Conservation (phyloP, 2,113 vertebrate genomes). For the Piprites chloris region DNA sequence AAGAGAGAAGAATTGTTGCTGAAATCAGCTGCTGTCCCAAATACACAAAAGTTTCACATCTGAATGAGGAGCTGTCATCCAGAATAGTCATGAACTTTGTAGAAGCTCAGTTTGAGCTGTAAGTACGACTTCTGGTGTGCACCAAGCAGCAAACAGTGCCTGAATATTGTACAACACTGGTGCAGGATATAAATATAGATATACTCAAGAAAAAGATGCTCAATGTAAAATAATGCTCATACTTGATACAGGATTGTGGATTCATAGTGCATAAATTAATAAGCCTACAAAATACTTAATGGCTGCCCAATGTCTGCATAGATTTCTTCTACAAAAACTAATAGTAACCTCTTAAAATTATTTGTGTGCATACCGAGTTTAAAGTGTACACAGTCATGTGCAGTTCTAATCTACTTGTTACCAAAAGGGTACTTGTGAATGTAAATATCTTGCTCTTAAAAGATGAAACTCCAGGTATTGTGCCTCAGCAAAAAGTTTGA, state of each 20-base stretch:
- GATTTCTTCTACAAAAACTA: not conserved
- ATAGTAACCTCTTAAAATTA: not conserved
- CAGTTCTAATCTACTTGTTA: not conserved
- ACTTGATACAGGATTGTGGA: not conserved
- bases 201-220: not conserved
- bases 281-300: not conserved
- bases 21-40: not conserved
- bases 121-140: not conserved
- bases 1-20: not conserved
- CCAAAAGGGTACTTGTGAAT: not conserved
- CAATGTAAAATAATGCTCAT: not conserved
- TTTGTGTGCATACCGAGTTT: not conserved
- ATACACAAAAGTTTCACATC: not conserved
- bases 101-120: conserved; percentile 33
- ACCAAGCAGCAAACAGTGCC: not conserved
- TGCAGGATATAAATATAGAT: not conserved
- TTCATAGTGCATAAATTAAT: not conserved
- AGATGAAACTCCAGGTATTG: not conserved
- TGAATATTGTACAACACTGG: not conserved
- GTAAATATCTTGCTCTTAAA: not conserved
- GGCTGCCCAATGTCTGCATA: not conserved
- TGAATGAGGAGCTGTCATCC: not conserved
- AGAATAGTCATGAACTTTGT: not conserved
- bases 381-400: not conserved
- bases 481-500: not conserved